A percentile compares a stretch with the other conserved stretches of the same genome.
These are phyloP conservation scores for Ginglymostoma cirratum DNA, from an alignment of 2,113 vertebrate genomes.

Conservation along the genomic window DNA sequence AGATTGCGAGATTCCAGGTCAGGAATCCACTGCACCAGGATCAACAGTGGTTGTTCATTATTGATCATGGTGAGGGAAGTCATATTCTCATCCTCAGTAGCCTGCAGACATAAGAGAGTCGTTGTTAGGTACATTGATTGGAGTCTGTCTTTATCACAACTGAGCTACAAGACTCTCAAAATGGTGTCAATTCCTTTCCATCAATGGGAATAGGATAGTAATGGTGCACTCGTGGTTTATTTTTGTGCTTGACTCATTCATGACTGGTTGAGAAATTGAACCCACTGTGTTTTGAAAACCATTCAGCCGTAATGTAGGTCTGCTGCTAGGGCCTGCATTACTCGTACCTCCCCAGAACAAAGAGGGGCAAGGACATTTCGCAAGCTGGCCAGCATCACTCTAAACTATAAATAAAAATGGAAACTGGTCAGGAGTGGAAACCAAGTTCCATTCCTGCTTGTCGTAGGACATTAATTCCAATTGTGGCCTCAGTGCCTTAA, in stretches of 20 bases:
- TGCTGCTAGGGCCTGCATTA: not conserved
- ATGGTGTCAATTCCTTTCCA: not conserved
- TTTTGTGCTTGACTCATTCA: not conserved
- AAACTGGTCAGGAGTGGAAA: not conserved
- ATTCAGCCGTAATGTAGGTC: not conserved
- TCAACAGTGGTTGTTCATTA: conserved; percentile 83
- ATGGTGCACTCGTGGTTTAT: not conserved
- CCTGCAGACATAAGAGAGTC: conserved; percentile 55
- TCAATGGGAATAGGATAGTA: not conserved
- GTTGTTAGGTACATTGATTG: not conserved
- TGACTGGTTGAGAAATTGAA: not conserved
- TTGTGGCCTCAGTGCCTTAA: not conserved
- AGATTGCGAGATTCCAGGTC: conserved; percentile 66
- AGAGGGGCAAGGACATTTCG: not conserved
- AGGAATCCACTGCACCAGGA: conserved; percentile 83
- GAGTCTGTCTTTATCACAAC: not conserved
- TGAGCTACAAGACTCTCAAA: not conserved
- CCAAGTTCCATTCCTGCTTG: not conserved
- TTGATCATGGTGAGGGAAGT: conserved; percentile 61
- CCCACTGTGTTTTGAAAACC: not conserved
- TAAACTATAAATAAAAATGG: not conserved
- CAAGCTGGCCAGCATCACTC: too few species aligned
- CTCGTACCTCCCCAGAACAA: not conserved
- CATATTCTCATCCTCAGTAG: conserved; percentile 73
- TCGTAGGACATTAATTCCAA: not conserved